These are phyloP conservation scores for Microplitis mediator DNA, from an alignment of 1,140 invertebrate genomes.

Conservation along the genomic window DNA sequence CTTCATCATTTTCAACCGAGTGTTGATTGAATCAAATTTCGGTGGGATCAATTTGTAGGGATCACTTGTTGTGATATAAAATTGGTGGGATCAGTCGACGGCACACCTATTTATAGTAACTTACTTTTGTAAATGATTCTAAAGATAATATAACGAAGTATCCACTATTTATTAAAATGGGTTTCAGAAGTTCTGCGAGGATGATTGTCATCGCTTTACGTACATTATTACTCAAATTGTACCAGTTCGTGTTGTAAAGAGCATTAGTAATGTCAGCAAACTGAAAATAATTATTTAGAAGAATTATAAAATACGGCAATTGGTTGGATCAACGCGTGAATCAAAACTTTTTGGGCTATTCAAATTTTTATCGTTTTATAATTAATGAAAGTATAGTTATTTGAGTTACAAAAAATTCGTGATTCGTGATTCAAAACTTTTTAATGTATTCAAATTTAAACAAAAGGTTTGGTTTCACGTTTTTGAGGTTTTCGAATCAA, in stretches of 20 bases:
- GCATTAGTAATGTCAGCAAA: not conserved
- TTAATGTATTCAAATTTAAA: no score
- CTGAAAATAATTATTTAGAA: not conserved
- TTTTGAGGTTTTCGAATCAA: not conserved
- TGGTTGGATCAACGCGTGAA: not conserved
- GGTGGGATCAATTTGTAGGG: no score
- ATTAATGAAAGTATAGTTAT: not conserved
- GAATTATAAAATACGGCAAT: not conserved
- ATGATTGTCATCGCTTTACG: not conserved
- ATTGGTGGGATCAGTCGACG: no score
- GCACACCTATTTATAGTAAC: not conserved
- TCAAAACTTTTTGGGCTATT: not conserved
- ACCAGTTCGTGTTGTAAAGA: not conserved
- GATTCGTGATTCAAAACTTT: no score
- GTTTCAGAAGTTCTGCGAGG: not conserved
- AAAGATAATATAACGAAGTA: not conserved
- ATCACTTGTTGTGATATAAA: no score
- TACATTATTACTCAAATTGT: not conserved
- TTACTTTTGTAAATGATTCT: not conserved
- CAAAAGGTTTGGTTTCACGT: no score
- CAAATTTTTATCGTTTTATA: not conserved
- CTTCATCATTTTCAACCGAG: no score
- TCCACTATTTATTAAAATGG: not conserved
- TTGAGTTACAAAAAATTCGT: no score
- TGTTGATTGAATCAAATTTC: no score